These are phyloP conservation scores for Adelosebastes latens DNA, from an alignment of 2,797 vertebrate genomes.

Conservation along the genomic window DNA sequence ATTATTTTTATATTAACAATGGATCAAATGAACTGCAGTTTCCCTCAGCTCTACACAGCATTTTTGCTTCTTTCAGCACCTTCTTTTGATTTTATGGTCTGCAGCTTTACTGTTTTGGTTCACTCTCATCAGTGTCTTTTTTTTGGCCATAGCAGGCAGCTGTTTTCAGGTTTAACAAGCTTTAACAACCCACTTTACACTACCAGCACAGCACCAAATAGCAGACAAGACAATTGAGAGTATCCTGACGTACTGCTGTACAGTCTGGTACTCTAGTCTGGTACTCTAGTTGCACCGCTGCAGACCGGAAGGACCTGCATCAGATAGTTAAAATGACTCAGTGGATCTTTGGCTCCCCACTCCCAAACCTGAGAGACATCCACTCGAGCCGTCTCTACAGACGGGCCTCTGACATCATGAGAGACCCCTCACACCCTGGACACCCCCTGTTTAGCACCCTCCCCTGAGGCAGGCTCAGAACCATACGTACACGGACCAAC, in stretches of 20 bases:
- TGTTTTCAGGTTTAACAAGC: neutral
- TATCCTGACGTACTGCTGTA: neutral
- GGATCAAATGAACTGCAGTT: neutral
- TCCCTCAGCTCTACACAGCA: neutral
- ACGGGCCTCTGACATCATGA: neutral
- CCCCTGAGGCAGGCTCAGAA: too few species aligned
- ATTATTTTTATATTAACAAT: neutral
- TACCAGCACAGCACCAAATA: neutral
- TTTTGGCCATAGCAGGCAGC: neutral
- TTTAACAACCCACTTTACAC: neutral
- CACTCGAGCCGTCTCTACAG: too few species aligned
- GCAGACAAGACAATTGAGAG: neutral
- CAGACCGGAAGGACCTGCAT: neutral
- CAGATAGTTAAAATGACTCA: too few species aligned
- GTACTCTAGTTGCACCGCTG: neutral
- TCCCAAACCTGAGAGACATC: too few species aligned
- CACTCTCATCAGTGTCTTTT: neutral
- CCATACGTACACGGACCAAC: neutral
- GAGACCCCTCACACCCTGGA: neutral
- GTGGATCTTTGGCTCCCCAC: too few species aligned
- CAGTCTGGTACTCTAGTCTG: too few species aligned
- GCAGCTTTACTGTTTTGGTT: neutral
- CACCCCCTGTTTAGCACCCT: accelerated
- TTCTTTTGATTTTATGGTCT: neutral
- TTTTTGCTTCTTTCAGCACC: neutral